These are phyloP conservation scores for Parapristionchus giblindavisi DNA, from an alignment of 2,888 invertebrate genomes.

Conservation along the genomic window DNA sequence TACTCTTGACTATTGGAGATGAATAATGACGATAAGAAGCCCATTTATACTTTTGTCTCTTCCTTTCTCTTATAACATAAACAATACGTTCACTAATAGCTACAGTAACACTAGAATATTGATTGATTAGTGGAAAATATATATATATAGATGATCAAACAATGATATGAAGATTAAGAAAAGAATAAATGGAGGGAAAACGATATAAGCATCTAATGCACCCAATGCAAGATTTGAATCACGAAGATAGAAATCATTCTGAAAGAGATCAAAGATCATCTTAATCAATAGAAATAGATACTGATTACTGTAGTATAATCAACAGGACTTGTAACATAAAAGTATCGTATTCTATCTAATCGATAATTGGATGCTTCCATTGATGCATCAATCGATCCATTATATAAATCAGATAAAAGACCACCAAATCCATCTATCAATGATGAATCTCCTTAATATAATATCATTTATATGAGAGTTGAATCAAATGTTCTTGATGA, in stretches of 20 bases:
- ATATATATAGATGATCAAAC: slow-evolving; percentile 6
- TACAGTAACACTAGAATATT: neutral
- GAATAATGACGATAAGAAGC: neutral
- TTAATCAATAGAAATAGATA: too few species aligned
- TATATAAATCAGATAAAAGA: slow-evolving; percentile 6
- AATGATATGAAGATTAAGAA: slow-evolving; percentile 13
- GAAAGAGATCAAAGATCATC: neutral
- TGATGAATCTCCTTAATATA: too few species aligned
- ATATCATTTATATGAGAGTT: too few species aligned
- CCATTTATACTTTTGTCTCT: neutral
- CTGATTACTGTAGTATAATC: slow-evolving; percentile 35
- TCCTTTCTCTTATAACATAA: neutral
- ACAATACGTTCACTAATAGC: slow-evolving; percentile 4
- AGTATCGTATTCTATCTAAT: slow-evolving; percentile 12
- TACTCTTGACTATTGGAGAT: slow-evolving; percentile 9
- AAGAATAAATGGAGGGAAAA: slow-evolving; percentile 21
- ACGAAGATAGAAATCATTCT: slow-evolving; percentile 34
- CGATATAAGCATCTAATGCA: slow-evolving; percentile 23
- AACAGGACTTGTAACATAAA: slow-evolving; percentile 33
- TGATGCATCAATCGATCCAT: slow-evolving; percentile 27
- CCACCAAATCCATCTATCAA: slow-evolving; percentile 28
- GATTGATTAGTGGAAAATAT: neutral
- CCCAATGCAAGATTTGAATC: slow-evolving; percentile 16
- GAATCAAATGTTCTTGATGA: too few species aligned
- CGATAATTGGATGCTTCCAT: slow-evolving; percentile 32